phyloP scores from a whole-genome alignment of 2,113 vertebrate genomes.

The Cheirogaleus medius region DNA sequence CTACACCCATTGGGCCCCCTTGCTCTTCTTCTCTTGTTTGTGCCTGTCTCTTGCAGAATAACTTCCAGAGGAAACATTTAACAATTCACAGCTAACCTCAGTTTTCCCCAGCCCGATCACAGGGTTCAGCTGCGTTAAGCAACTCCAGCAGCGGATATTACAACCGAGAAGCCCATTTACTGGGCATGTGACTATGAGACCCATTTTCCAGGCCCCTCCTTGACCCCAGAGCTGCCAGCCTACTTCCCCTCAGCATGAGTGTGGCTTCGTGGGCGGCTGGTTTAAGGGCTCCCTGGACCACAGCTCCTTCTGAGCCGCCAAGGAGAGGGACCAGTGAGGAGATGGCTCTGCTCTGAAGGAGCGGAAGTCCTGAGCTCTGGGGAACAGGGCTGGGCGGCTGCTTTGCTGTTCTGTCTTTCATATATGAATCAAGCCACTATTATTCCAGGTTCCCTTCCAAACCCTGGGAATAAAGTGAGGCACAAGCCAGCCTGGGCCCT shows the following conservation, averaged over 20 bases:
- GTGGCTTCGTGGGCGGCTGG: neutral
- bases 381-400: fast-evolving
- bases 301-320: neutral
- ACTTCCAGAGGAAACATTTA: neutral
- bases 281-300: neutral
- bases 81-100: neutral
- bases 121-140: neutral
- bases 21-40: neutral
- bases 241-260: neutral
- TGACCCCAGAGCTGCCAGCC: neutral
- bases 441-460: neutral
- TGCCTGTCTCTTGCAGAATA: neutral
- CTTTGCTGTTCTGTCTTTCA: neutral
- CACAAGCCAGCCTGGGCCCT: neutral
- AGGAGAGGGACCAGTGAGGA: neutral
- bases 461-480: neutral
- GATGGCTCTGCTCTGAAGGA: neutral
- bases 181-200: neutral
- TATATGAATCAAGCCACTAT: neutral
- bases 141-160: neutral
- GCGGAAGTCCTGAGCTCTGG: neutral
- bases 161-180: neutral
- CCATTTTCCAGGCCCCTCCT: neutral
- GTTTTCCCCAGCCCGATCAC: neutral
- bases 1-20: neutral